phyloP scores from a whole-genome alignment of 1,140 invertebrate genomes.

The Drosophila nikananu region DNA sequence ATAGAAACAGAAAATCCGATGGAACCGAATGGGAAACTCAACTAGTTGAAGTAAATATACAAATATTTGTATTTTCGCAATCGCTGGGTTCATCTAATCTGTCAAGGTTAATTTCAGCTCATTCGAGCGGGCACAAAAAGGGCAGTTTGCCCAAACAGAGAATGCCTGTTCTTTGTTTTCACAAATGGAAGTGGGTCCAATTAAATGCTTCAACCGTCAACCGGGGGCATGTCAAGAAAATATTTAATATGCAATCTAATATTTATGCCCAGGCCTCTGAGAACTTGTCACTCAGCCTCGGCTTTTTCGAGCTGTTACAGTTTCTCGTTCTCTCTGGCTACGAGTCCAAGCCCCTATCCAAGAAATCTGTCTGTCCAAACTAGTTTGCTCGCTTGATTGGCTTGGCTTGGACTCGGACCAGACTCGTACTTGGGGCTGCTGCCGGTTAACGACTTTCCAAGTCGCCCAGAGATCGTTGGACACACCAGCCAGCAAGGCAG shows the following conservation, averaged over 20 bases:
- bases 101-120: conserved; percentile 68
- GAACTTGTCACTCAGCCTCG: conserved; percentile 68
- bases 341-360: conserved; percentile 7
- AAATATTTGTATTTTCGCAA: conserved; percentile 47
- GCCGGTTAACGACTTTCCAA: conserved; percentile 77
- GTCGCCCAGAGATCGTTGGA: conserved; percentile 44
- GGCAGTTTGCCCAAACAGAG: conserved; percentile 3
- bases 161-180: conserved; percentile 31
- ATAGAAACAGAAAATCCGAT: conserved; percentile 20
- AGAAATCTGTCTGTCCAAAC: conserved; percentile 63
- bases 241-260: conserved; percentile 49
- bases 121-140: conserved; percentile 39
- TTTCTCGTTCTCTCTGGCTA: conserved; percentile 33
- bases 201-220: conserved; percentile 29
- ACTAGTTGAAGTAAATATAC: conserved; percentile 22
- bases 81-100: conserved; percentile 47
- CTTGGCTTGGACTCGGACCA: conserved; percentile 29
- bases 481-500: conserved; percentile 6
- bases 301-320: conserved; percentile 61
- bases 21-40: conserved; percentile 7
- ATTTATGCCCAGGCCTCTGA: conserved; percentile 29
- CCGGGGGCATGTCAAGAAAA: conserved; percentile 17
- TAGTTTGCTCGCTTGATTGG: conserved; percentile 73
- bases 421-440: conserved; percentile 18
- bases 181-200: conserved; percentile 6